A percentile compares a stretch with the other conserved stretches of the same genome.
Conservation (phyloP, 2,888 invertebrate genomes). For the Cheilosia impressa region DNA sequence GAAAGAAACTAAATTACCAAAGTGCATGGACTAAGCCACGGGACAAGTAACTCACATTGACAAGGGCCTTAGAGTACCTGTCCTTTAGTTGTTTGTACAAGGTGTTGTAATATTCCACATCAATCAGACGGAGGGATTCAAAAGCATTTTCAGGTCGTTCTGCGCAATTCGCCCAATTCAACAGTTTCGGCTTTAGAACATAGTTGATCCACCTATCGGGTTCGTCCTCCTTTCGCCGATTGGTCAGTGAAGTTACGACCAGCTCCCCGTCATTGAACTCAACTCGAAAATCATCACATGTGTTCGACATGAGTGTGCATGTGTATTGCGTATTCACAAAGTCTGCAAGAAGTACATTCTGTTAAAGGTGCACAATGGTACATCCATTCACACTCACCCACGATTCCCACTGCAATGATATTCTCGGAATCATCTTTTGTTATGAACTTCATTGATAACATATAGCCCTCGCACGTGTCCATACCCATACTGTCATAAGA, state of each 20-base stretch:
- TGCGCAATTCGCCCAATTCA: constrained; percentile 78
- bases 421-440: constrained; percentile 77
- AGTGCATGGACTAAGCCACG: neutral
- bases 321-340: constrained; percentile 77
- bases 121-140: constrained; percentile 88
- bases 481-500: constrained; percentile 4
- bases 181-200: constrained; percentile 85
- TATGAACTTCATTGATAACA: constrained; percentile 78
- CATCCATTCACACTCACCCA: constrained; percentile 76
- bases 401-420: constrained; percentile 77
- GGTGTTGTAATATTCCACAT: constrained; percentile 88
- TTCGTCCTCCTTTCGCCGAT: constrained; percentile 47
- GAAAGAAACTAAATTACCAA: constrained; percentile 22
- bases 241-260: constrained; percentile 35
- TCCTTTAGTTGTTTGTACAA: constrained; percentile 90
- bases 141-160: constrained; percentile 84
- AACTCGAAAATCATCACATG: constrained; percentile 78
- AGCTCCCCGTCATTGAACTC: constrained; percentile 69
- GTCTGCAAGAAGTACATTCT: constrained; percentile 75
- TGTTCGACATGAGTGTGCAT: constrained; percentile 77
- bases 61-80: constrained; percentile 90
- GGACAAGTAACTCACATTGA: constrained; percentile 85
- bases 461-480: constrained; percentile 76
- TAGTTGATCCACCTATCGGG: constrained; percentile 79
- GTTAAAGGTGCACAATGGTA: neutral